phyloP scores from a whole-genome alignment of 2,113 vertebrate species.

The Bos javanicus region DNA sequence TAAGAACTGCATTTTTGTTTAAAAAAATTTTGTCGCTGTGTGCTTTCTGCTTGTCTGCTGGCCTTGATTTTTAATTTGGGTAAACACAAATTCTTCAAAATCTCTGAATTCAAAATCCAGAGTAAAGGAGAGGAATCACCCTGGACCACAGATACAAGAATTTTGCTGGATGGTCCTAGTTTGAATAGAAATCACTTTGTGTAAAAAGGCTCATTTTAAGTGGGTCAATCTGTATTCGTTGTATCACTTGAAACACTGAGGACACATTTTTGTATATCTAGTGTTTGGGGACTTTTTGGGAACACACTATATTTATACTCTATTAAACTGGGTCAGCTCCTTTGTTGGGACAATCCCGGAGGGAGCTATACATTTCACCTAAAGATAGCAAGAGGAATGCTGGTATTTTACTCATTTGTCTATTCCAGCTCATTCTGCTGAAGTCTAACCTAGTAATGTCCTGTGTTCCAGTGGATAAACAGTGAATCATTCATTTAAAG shows the following conservation, averaged over 20 bases:
- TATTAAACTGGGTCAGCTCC: conserved; percentile 68
- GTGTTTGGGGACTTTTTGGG: conserved; percentile 65
- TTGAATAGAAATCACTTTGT: conserved; percentile 28
- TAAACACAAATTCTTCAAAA: conserved; percentile 11
- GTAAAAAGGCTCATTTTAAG: conserved; percentile 49
- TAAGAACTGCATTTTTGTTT: background rate
- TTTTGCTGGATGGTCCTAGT: background rate
- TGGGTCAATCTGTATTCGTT: conserved; percentile 61
- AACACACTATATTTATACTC: conserved; percentile 71
- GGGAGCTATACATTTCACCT: conserved; percentile 67
- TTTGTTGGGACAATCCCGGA: conserved; percentile 66
- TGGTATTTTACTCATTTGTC: background rate
- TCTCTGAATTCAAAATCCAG: background rate
- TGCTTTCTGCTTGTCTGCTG: background rate
- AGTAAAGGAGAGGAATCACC: background rate
- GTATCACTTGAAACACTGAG: conserved; percentile 51
- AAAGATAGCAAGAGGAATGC: conserved; percentile 54
- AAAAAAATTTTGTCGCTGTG: background rate
- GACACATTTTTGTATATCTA: conserved; percentile 58
- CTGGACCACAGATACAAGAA: background rate
- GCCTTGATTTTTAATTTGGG: background rate
- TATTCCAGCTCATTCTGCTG: background rate
- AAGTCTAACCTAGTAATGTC: background rate
- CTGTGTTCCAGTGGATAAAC: background rate
- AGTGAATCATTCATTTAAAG: conserved; percentile 12